These are phyloP conservation scores for Apogon talboti DNA, from an alignment of 2,797 vertebrate species.

Conservation along the genomic window DNA sequence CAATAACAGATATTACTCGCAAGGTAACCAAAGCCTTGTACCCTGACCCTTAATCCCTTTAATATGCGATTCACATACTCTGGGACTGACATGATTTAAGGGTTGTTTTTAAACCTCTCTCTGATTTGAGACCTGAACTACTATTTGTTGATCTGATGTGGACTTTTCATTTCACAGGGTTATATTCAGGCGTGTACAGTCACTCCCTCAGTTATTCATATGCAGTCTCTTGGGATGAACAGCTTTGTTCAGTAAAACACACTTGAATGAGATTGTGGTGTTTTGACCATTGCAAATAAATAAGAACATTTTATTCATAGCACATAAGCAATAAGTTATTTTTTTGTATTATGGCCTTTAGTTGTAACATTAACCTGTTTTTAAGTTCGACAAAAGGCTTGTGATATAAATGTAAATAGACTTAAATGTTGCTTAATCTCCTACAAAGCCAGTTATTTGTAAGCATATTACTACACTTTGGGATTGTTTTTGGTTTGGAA, in stretches of 20 bases:
- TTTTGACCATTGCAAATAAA: neutral
- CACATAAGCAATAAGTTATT: no score
- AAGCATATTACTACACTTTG: no score
- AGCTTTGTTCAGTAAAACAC: neutral
- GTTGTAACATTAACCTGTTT: no score
- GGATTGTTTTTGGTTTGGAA: no score
- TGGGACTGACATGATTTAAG: neutral
- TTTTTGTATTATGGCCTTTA: no score
- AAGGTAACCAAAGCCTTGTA: neutral
- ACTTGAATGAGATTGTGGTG: neutral
- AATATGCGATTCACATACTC: neutral
- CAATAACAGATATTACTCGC: neutral
- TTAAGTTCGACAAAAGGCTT: no score
- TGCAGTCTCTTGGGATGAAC: neutral
- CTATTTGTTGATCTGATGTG: constrained; percentile 1
- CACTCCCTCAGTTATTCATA: neutral
- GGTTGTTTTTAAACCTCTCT: neutral
- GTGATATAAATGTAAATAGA: no score
- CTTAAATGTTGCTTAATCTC: no score
- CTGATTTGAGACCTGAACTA: neutral
- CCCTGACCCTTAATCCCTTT: neutral
- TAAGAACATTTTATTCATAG: no score
- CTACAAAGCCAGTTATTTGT: no score
- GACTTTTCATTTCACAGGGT: constrained; percentile 1
- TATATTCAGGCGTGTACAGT: neutral